Percentiles rank a stretch among this genome's conserved stretches.
phyloP scores from a whole-genome alignment of 1,140 invertebrate species.

The Agrilus planipennis region DNA sequence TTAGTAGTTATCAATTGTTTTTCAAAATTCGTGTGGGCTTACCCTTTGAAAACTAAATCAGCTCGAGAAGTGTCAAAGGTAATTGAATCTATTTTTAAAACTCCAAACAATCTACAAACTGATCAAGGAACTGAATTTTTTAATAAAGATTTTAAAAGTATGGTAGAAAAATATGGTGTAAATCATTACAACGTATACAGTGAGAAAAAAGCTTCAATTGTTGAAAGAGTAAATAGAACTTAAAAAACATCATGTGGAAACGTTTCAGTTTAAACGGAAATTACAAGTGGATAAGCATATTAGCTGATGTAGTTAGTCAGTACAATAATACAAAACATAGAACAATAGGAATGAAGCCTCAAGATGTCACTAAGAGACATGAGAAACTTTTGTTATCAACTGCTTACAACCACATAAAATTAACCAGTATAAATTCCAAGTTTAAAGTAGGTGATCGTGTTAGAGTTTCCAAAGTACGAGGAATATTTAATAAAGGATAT shows the following conservation, averaged over 20 bases:
- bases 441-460: slow-evolving; percentile 17
- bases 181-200: slow-evolving; percentile 14
- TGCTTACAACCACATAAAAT: slow-evolving; percentile 10
- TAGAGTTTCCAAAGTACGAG: slow-evolving; percentile 9
- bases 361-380: slow-evolving; percentile 13
- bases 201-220: slow-evolving; percentile 15
- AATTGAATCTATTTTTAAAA: slow-evolving; percentile 15
- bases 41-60: slow-evolving; percentile 25
- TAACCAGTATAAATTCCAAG: background rate
- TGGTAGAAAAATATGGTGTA: slow-evolving; percentile 13
- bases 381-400: slow-evolving; percentile 10
- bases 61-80: slow-evolving; percentile 16
- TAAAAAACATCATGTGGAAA: slow-evolving; percentile 31
- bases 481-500: slow-evolving; percentile 21
- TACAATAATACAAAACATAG: slow-evolving; percentile 17
- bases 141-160: slow-evolving; percentile 13
- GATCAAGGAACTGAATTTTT: slow-evolving; percentile 26
- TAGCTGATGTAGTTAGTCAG: slow-evolving; percentile 13
- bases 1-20: slow-evolving; percentile 27
- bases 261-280: slow-evolving; percentile 28
- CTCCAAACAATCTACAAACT: slow-evolving; percentile 22
- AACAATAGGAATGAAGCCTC: slow-evolving; percentile 16
- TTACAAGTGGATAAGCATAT: slow-evolving; percentile 24
- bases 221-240: slow-evolving; percentile 17
- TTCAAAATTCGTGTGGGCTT: slow-evolving; percentile 25